Conservation (phyloP, 2,888 invertebrate genomes). For the Andricus quercusramuli region DNA sequence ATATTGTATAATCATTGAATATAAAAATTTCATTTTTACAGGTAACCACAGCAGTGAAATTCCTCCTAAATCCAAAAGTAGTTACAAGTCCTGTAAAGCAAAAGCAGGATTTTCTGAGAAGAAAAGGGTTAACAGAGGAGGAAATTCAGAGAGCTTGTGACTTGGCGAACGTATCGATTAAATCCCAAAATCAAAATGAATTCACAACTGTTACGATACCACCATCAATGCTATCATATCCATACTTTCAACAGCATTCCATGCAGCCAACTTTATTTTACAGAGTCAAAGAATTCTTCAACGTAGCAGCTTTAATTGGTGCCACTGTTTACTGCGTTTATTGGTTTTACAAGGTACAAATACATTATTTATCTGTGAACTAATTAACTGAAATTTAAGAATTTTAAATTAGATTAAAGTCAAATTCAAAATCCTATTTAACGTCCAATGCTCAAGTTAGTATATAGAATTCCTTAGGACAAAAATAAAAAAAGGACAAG, state of each 20-base stretch:
- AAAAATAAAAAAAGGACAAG: too few species aligned
- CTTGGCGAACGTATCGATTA: constrained; percentile 78
- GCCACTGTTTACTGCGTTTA: constrained; percentile 89
- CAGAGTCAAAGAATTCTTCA: constrained; percentile 84
- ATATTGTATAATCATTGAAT: not conserved
- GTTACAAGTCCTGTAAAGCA: constrained; percentile 87
- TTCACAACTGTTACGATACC: constrained; percentile 70
- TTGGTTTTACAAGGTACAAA: constrained; percentile 88
- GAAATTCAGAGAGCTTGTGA: constrained; percentile 89
- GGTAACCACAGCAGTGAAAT: constrained; percentile 92
- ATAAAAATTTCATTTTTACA: constrained; percentile 75
- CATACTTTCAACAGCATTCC: constrained; percentile 60
- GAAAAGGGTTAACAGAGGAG: constrained; percentile 87
- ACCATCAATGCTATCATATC: constrained; percentile 59
- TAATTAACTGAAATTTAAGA: not conserved
- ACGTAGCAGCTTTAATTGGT: constrained; percentile 87
- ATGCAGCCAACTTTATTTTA: constrained; percentile 78
- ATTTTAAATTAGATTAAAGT: too few species aligned
- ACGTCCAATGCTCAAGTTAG: too few species aligned
- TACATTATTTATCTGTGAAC: not conserved
- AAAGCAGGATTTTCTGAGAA: constrained; percentile 88
- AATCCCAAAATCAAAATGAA: constrained; percentile 58
- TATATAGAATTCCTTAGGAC: too few species aligned
- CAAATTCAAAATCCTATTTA: too few species aligned
- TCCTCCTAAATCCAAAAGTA: constrained; percentile 92